A percentile compares a stretch with the other conserved stretches of the same genome.
phyloP scores from a whole-genome alignment of 2,888 invertebrate species.

The Metalampra italica region DNA sequence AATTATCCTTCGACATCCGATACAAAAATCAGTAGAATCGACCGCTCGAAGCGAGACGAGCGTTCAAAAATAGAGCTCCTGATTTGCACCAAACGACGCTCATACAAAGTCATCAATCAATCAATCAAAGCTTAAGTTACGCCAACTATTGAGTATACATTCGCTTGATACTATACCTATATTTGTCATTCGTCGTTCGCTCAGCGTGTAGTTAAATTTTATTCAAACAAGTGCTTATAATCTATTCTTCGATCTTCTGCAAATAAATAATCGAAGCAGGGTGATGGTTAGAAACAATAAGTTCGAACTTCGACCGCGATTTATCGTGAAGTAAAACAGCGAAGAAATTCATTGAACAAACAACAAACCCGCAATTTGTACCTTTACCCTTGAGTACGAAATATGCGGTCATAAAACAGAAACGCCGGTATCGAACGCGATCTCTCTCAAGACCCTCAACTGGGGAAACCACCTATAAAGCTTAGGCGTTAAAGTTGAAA shows the following conservation, averaged over 20 bases:
- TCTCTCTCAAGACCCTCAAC: slow-evolving; percentile 22
- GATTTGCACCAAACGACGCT: too few relatives aligned
- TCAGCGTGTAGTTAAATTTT: slow-evolving; percentile 39
- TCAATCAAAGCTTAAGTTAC: too few relatives aligned
- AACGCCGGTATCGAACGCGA: slow-evolving; percentile 53
- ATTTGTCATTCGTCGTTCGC: too few relatives aligned
- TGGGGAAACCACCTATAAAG: slow-evolving; percentile 24
- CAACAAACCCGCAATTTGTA: slow-evolving; percentile 38
- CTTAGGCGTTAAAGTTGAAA: slow-evolving; percentile 23
- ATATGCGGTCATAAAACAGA: slow-evolving; percentile 59
- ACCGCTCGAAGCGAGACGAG: too few relatives aligned
- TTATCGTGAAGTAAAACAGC: slow-evolving; percentile 20
- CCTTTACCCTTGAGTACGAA: slow-evolving; percentile 70
- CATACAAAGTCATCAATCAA: too few relatives aligned
- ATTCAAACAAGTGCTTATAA: slow-evolving; percentile 36
- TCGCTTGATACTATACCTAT: too few relatives aligned
- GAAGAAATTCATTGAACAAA: slow-evolving; percentile 6
- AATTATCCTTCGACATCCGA: too few relatives aligned
- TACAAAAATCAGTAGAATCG: too few relatives aligned
- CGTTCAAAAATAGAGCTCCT: too few relatives aligned
- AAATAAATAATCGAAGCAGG: slow-evolving; percentile 33
- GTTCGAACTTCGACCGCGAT: slow-evolving; percentile 36
- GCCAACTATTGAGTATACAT: too few relatives aligned
- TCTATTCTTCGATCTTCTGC: slow-evolving; percentile 28
- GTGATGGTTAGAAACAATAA: slow-evolving; percentile 42